These are phyloP conservation scores for Anadara kagoshimensis DNA, from an alignment of 1,140 invertebrate genomes.

Conservation along the genomic window DNA sequence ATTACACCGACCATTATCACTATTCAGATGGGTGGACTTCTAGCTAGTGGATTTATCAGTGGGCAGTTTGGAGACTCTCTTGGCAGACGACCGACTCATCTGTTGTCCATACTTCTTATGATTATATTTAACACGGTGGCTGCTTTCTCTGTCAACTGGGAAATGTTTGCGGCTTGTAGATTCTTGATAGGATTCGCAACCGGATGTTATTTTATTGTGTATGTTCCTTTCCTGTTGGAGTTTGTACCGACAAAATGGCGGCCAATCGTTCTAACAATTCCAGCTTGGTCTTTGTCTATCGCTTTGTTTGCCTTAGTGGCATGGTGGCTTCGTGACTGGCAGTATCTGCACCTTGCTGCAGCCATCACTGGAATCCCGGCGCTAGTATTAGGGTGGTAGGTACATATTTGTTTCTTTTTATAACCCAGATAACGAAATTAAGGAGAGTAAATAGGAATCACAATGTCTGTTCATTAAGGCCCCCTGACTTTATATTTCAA, in stretches of 20 bases:
- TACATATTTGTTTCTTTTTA: too few relatives aligned
- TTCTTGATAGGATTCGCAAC: constrained; percentile 50
- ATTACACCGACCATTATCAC: constrained; percentile 51
- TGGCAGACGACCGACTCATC: constrained; percentile 53
- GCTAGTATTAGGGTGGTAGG: constrained; percentile 49
- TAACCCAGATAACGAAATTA: too few relatives aligned
- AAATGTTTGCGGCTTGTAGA: constrained; percentile 52
- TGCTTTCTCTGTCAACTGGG: constrained; percentile 52
- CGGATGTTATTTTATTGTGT: constrained; percentile 37
- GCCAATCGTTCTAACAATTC: constrained; percentile 18
- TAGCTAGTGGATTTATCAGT: constrained; percentile 47
- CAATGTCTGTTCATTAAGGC: too few relatives aligned
- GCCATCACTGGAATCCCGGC: constrained; percentile 40
- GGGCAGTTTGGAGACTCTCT: constrained; percentile 55
- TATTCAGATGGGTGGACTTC: constrained; percentile 62
- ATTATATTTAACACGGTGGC: constrained; percentile 36
- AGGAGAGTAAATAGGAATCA: too few relatives aligned
- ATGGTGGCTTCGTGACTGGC: constrained; percentile 44
- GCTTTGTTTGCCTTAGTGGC: constrained; percentile 31
- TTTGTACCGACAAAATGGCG: constrained; percentile 29
- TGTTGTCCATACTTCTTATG: constrained; percentile 32
- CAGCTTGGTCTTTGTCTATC: constrained; percentile 21
- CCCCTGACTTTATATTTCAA: too few relatives aligned
- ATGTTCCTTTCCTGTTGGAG: constrained; percentile 31
- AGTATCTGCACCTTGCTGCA: constrained; percentile 37